A percentile compares a stretch with the other conserved stretches of the same genome.
Conservation (phyloP, 2,797 vertebrate genomes). For the Phoxinus dragarum region DNA sequence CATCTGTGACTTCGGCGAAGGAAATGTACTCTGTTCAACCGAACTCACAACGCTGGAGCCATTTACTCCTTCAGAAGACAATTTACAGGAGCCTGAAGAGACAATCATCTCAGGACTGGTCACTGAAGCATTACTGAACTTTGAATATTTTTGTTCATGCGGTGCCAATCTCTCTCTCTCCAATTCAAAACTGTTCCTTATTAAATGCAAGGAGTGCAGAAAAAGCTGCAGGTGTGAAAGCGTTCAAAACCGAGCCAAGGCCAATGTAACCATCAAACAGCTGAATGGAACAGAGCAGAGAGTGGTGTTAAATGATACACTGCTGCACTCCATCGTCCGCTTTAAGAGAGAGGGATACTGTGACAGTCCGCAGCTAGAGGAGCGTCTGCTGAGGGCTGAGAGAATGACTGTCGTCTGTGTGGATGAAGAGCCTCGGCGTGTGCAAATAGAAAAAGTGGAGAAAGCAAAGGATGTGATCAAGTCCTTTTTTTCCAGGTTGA, state of each 20-base stretch:
- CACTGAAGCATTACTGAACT: not conserved
- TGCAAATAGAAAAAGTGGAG: not conserved
- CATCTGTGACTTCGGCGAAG: constrained; percentile 22
- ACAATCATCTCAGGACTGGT: constrained; percentile 3
- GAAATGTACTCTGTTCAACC: constrained; percentile 15
- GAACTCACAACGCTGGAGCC: not conserved
- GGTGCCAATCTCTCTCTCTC: not conserved
- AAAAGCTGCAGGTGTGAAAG: constrained; percentile 28
- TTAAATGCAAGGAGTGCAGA: constrained; percentile 14
- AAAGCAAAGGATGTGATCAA: not conserved
- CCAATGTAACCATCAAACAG: constrained; percentile 27
- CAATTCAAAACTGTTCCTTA: not conserved
- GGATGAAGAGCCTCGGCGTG: not conserved
- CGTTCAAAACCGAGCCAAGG: not conserved
- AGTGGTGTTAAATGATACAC: constrained; percentile 12
- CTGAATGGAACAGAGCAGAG: not conserved
- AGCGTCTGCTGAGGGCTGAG: not conserved
- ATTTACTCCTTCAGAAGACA: not conserved
- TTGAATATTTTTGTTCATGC: constrained; percentile 18
- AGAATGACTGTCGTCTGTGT: not conserved
- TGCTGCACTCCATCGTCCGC: constrained; percentile 28
- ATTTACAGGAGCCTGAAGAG: not conserved
- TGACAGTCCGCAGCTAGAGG: constrained; percentile 22
- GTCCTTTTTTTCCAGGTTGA: not conserved
- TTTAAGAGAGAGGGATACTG: constrained; percentile 33